Evolutionary conservation across 2,113 vertebrate species (phyloP), one percentile per base, ranked within the genome.

Genomic region (Naja naja): DNA sequence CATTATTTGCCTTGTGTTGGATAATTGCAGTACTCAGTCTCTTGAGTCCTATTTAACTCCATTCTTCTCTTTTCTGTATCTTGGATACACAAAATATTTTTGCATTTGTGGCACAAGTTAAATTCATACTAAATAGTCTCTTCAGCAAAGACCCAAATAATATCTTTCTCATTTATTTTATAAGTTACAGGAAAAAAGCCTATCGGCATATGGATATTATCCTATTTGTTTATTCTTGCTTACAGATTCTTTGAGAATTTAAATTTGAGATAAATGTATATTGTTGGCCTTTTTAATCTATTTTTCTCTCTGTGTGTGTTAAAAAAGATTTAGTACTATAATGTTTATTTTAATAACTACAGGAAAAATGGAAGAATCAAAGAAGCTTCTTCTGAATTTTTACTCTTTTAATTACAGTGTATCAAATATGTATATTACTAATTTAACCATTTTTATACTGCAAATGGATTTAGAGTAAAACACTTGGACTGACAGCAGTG

Each of bases 21-120:
- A 74, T 91, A 91, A 91, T 94, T 94, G 89, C 91, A 91, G 89
- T 89, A 60, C 7, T 87, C 90, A n/a, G 74, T 64, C 74, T 92
- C 74, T 87, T 45, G 89, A 60, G 93, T 54, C 87, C 55, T 60
- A 69, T 18, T 64, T 89, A 92, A 89, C 69, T 7, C 1, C 47
- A 85, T 60, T 94, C 25, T 89, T 60, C 9, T 89, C 30, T 88
- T 43, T 34, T 90, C 49, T 89, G 34, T 43, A 55, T 54, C 49
- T 89, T 27, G 22, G 34, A 88, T 81, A 55, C 39, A 64, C 16
- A 58, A 16, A 85, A 6, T n/a, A 81, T 55, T 81, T 88, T 69
- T 88, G 34, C 47, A 55, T 89, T 81, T 64, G 25, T 85, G 30
- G 23, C 30, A 81, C 52, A 85, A 88, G 30, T 49, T 88, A 85